Evolutionary conservation across 2,113 vertebrate genomes (phyloP), one percentile per base, ranked within the genome.

Genomic region (Tenebrosternarchus preto): DNA sequence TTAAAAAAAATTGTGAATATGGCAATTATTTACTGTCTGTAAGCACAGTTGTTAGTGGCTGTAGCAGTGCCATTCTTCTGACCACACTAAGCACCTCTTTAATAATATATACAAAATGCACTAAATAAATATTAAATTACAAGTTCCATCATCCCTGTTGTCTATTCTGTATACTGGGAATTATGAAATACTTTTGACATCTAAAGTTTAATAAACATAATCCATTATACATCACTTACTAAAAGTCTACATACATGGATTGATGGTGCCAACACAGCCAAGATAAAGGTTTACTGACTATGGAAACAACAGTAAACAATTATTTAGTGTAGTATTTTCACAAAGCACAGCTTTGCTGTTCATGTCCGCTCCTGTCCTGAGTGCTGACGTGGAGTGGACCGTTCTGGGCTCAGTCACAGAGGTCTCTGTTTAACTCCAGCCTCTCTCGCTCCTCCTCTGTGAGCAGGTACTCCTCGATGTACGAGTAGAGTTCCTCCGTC

Each of bases 381-480:
- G 31, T 64, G 25, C 43, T 77, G n/a, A 69, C 50, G n/a, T 53
- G n/a, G 75, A 46, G 9, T 56, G 7, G 17, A 60, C 63, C 24
- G 8, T 64, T 33, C 0, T 6, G 33, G 33, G 2, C 33, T 95
- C 91, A 96, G 57, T 96, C 95, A 80, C 98, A 99, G 43, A 92
- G 69, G 56, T 97, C 93, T 80, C 88, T 91, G 69, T 91, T 90
- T 63, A 90, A 86, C 25, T 76, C 90, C 75, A 93, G 90, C 80
- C 85, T 88, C 0, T 89, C 91, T 0, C 91, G 84, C 79, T 99
- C 95, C 3, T 92, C 91, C 80, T 93, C 89, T 2, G 93, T 92
- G 86, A 98, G 89, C 85, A 99, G 85, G 89, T 95, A 96, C 29
- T 91, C 92, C 74, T 99, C 96, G 0, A 97, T 94, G 88, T 95